Percentiles rank a stretch among this genome's conserved stretches.
These are phyloP conservation scores for Nerophis lumbriciformis DNA, from an alignment of 2,113 vertebrate species.

Conservation along the genomic window DNA sequence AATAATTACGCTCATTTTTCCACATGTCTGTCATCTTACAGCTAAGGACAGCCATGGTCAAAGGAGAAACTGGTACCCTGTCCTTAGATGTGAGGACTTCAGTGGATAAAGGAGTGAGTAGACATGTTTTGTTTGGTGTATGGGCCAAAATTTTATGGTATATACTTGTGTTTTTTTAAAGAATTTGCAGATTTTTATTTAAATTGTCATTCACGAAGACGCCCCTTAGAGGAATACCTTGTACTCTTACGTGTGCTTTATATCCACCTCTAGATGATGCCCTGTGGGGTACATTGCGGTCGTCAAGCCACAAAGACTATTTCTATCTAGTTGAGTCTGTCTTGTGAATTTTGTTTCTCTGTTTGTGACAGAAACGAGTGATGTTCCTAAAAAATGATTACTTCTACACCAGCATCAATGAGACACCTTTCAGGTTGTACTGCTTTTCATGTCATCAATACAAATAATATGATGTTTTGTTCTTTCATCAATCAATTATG, in stretches of 20 bases:
- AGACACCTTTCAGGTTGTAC: slow-evolving; percentile 92
- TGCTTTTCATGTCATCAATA: background rate
- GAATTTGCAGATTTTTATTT: too few species aligned
- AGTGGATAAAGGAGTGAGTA: slow-evolving; percentile 90
- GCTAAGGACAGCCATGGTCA: slow-evolving; percentile 94
- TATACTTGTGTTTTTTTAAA: too few species aligned
- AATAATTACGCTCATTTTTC: background rate
- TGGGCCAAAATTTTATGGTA: too few species aligned
- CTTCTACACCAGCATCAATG: slow-evolving; percentile 88
- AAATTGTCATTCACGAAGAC: too few species aligned
- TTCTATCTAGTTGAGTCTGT: background rate
- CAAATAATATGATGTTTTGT: background rate
- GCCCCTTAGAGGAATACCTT: too few species aligned
- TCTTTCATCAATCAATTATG: background rate
- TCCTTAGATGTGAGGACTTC: slow-evolving; percentile 85
- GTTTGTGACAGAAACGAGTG: slow-evolving; percentile 77
- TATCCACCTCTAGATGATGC: too few species aligned
- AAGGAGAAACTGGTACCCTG: slow-evolving; percentile 83
- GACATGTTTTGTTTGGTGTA: background rate
- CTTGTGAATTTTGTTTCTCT: slow-evolving; percentile 1
- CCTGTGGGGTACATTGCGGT: background rate
- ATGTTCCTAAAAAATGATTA: slow-evolving; percentile 93
- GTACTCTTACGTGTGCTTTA: background rate
- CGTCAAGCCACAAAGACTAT: background rate
- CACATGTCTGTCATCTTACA: slow-evolving; percentile 39